Base-by-base conservation (phyloP, 2,797 vertebrate species). In the Chanos chanos region DNA sequence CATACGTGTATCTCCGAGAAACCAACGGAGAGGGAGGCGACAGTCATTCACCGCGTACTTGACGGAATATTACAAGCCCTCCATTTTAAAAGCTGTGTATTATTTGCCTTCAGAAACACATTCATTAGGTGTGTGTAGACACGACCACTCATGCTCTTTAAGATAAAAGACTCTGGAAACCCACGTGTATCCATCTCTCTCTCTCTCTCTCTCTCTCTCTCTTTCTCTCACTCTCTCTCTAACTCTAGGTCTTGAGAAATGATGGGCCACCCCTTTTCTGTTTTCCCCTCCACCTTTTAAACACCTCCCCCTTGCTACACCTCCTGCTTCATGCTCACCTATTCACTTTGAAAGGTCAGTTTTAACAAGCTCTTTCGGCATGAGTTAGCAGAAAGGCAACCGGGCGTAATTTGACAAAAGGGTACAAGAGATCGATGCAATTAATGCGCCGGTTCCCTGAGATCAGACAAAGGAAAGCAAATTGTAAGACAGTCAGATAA, bases 301-400 rank as follows among this genome's bases (percentile, higher is more conserved):
- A 39, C 57, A 16, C 40, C 45, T 24, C 61, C 43, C 52, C 13
- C 28, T 22, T 37, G 30, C 16, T 40, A 44, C 24, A 37, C 27
- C 49, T 49, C 16, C 8, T 48, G n/a, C 27, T 33, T 36, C 59
- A 49, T 34, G 31, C 56, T 71, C 67, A 65, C 55, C 34, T 54
- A 31, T 37, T 43, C 28, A 22, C 50, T 16, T 37, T 36, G 37
- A 69, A 73, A 73, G 77, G 77, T 79, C 77, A 67, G 31, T 56
- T 79, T 79, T 85, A 85, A 86, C 80, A 83, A 84, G 76, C 66
- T 64, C 50, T 79, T 72, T 73, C 49, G 21, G 47, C 16, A 61
- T 43, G 43, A 67, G 40, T 56, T 64, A 50, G 8, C 55, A 43
- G n/a, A 56, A 22, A 59, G 16, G 28, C 4, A 39, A 37, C 50